These are phyloP conservation scores for Rhingia campestris DNA, from an alignment of 2,888 invertebrate species.

Conservation along the genomic window DNA sequence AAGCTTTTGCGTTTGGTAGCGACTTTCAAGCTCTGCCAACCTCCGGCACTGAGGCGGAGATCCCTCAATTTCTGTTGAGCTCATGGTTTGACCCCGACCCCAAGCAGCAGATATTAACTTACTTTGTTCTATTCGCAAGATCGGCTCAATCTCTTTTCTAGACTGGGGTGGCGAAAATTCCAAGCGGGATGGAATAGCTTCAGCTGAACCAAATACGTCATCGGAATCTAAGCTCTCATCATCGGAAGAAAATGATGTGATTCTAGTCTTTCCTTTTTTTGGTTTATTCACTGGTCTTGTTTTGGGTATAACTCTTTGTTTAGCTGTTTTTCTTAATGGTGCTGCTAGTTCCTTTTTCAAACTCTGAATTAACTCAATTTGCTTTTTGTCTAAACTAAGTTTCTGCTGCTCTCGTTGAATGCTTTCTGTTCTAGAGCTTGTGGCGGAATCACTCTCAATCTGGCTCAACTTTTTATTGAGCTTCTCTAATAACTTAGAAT, in stretches of 20 bases:
- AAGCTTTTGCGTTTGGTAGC: constrained; percentile 86
- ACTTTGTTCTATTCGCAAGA: constrained; percentile 88
- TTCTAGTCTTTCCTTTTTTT: constrained; percentile 87
- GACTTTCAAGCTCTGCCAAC: constrained; percentile 86
- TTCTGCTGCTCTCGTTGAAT: constrained; percentile 85
- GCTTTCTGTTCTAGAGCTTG: constrained; percentile 89
- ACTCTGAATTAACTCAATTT: constrained; percentile 84
- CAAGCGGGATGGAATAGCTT: constrained; percentile 88
- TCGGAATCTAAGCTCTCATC: constrained; percentile 90
- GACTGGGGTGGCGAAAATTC: constrained; percentile 91
- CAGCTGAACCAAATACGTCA: constrained; percentile 90
- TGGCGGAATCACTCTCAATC: constrained; percentile 90
- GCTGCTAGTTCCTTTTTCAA: constrained; percentile 86
- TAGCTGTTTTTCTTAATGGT: constrained; percentile 84
- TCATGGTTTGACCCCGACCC: constrained; percentile 89
- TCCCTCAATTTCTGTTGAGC: constrained; percentile 90
- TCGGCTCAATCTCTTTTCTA: constrained; percentile 89
- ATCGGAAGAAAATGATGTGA: constrained; percentile 90
- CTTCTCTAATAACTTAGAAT: constrained; percentile 87
- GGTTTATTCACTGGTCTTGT: constrained; percentile 85
- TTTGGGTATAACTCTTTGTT: constrained; percentile 86
- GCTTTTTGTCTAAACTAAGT: constrained; percentile 83
- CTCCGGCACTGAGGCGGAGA: constrained; percentile 89
- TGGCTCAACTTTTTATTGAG: constrained; percentile 89
- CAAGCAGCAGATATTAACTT: constrained; percentile 87